A percentile compares a stretch with the other conserved stretches of the same genome.
These are phyloP conservation scores for Castor canadensis DNA, from an alignment of 2,113 vertebrate genomes.

Conservation along the genomic window DNA sequence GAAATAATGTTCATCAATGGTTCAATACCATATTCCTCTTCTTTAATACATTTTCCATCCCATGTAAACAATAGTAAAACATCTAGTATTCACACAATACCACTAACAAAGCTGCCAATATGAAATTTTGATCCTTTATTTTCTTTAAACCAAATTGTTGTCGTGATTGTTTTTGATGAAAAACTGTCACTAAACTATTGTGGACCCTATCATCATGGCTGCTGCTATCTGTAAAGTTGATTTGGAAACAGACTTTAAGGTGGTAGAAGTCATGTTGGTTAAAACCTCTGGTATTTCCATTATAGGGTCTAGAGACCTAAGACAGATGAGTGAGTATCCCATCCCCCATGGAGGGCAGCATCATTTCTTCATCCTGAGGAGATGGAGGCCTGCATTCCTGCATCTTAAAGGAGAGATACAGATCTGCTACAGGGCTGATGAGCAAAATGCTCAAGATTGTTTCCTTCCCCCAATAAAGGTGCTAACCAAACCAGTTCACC, in stretches of 20 bases:
- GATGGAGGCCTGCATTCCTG: no score
- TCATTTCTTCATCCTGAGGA: no score
- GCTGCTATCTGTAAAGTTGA: not conserved
- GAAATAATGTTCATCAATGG: slow-evolving; percentile 84
- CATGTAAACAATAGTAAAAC: not conserved
- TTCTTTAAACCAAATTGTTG: not conserved
- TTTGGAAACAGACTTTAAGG: not conserved
- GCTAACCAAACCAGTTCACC: no score
- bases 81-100: no score
- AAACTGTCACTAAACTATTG: slow-evolving; percentile 4
- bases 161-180: slow-evolving; percentile 7
- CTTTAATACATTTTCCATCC: not conserved
- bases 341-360: no score
- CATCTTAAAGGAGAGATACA: no score
- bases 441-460: no score
- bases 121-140: not conserved
- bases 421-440: no score
- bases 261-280: not conserved
- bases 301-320: no score
- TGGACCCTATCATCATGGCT: not conserved
- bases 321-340: no score
- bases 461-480: no score
- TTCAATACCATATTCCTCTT: not conserved
- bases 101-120: not conserved
- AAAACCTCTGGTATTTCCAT: not conserved